A percentile compares a stretch with the other conserved stretches of the same genome.
These are phyloP conservation scores for Capromys pilorides DNA, from an alignment of 2,797 vertebrate genomes.

Conservation along the genomic window DNA sequence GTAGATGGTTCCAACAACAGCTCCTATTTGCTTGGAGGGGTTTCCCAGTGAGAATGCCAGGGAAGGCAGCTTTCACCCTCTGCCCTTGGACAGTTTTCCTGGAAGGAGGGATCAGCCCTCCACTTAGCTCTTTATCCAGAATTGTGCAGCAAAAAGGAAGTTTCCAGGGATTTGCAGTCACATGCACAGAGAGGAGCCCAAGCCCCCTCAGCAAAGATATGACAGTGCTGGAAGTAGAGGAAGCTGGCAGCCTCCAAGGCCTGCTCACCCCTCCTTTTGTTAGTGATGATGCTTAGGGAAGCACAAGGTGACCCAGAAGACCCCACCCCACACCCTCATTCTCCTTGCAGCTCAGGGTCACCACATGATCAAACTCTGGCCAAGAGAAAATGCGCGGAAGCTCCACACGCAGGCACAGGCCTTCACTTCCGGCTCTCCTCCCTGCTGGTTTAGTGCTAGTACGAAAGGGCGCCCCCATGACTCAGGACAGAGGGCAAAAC, in stretches of 20 bases:
- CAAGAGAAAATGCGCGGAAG: neutral
- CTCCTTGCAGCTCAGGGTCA: neutral
- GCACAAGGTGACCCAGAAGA: neutral
- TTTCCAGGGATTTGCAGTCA: neutral
- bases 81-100: rapidly evolving
- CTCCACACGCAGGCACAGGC: neutral
- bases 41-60: constrained; percentile 15
- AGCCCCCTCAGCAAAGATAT: neutral
- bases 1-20: neutral
- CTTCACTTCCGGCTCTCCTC: neutral
- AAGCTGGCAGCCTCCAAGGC: rapidly evolving
- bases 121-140: constrained; percentile 1
- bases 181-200: neutral
- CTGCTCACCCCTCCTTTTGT: neutral
- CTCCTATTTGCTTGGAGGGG: constrained; percentile 34
- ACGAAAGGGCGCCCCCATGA: neutral
- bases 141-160: constrained; percentile 39
- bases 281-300: neutral
- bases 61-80: neutral
- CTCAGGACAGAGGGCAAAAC: neutral
- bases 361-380: neutral
- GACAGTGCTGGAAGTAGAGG: neutral
- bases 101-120: neutral
- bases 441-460: neutral
- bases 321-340: no score